These are phyloP conservation scores for Cladorhizidae sp. DNA, from an alignment of 37 sponge, comb jelly and placozoan genomes.

Conservation along the genomic window DNA sequence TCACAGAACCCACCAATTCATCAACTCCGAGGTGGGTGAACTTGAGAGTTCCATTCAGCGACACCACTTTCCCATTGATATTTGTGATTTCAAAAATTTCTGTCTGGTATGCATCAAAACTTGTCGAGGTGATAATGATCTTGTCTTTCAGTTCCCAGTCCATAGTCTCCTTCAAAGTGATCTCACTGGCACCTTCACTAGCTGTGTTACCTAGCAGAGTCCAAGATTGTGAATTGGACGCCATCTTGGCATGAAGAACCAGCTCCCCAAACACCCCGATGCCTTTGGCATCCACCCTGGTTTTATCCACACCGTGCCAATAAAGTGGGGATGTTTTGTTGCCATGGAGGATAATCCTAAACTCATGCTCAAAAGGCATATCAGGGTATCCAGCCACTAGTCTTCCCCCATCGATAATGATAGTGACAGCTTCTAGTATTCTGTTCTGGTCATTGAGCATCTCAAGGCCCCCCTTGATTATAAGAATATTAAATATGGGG, in stretches of 20 bases:
- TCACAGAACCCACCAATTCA: neutral
- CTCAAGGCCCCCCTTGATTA: slow-evolving; percentile 81
- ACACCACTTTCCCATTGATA: slow-evolving; percentile 16
- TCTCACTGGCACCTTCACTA: neutral
- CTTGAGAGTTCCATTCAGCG: slow-evolving; percentile 34
- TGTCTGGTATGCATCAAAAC: slow-evolving; percentile 9
- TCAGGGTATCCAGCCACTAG: slow-evolving; percentile 73
- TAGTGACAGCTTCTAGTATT: slow-evolving; percentile 67
- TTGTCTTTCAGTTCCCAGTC: slow-evolving; percentile 65
- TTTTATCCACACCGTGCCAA: slow-evolving; percentile 7
- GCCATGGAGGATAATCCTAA: slow-evolving; percentile 74
- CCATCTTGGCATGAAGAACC: slow-evolving; percentile 41
- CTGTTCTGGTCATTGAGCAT: slow-evolving; percentile 69
- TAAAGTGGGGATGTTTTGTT: slow-evolving; percentile 42
- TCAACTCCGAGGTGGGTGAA: slow-evolving; percentile 30
- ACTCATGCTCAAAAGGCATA: slow-evolving; percentile 60
- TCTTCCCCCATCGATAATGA: slow-evolving; percentile 73
- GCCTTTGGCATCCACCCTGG: slow-evolving; percentile 79
- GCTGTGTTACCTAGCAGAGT: slow-evolving; percentile 12
- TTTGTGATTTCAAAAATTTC: slow-evolving; percentile 29
- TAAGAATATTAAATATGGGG: slow-evolving; percentile 40
- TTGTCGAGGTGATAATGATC: slow-evolving; percentile 87
- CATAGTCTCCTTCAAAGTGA: neutral
- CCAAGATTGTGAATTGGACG: slow-evolving; percentile 61
- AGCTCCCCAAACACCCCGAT: slow-evolving; percentile 85